A percentile compares a stretch with the other conserved stretches of the same genome.
Conservation (phyloP, 92 coral and sea anemone genomes). For the Pocillopora meandrina region DNA sequence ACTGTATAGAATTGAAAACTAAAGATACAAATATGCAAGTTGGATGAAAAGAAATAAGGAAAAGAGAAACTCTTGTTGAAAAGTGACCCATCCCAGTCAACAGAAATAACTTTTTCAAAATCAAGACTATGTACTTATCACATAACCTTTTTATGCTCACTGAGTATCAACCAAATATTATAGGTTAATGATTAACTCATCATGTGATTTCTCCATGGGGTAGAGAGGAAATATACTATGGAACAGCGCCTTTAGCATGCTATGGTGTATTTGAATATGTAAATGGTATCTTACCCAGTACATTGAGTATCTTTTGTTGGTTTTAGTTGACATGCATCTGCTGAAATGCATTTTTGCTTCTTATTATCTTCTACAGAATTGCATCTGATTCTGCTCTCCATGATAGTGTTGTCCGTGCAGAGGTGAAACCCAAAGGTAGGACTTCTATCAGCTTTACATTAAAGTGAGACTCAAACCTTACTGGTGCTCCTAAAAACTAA, state of each 20-base stretch:
- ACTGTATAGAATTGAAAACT: too few relatives aligned
- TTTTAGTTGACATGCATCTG: not conserved
- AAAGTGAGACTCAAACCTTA: not conserved
- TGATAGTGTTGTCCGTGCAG: slow-evolving; percentile 78
- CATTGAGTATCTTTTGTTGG: not conserved
- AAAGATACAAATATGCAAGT: too few relatives aligned
- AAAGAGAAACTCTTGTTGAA: too few relatives aligned
- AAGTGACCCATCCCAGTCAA: too few relatives aligned
- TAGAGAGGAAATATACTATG: too few relatives aligned
- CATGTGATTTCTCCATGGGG: too few relatives aligned
- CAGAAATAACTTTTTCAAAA: too few relatives aligned
- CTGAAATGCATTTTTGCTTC: not conserved
- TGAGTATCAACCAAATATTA: too few relatives aligned
- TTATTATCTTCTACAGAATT: slow-evolving; percentile 46
- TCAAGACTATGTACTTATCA: too few relatives aligned
- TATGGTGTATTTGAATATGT: not conserved
- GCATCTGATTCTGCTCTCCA: slow-evolving; percentile 89
- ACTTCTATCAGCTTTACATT: not conserved
- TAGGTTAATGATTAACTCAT: too few relatives aligned
- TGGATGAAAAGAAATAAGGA: too few relatives aligned
- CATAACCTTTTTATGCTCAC: too few relatives aligned
- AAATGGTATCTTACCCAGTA: not conserved
- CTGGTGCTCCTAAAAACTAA: slow-evolving; percentile 5
- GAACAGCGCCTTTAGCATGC: not conserved
- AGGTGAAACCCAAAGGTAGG: slow-evolving; percentile 66